Percentiles rank a stretch among this genome's conserved stretches.
Conservation (phyloP, 2,888 invertebrate species). For the Venusia cambrica region DNA sequence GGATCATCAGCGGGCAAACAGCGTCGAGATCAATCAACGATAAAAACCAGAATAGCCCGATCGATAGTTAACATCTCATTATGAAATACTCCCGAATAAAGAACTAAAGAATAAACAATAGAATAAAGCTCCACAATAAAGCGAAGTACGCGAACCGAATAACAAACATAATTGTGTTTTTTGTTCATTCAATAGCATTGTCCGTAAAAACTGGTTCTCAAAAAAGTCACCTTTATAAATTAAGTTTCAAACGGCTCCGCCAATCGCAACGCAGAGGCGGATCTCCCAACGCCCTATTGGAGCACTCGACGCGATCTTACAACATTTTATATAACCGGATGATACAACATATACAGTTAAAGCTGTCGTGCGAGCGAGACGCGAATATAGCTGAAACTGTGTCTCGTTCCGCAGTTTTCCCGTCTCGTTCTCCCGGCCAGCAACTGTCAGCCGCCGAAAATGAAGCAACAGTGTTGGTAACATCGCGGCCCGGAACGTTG, state of each 20-base stretch:
- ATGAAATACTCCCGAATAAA: constrained; percentile 37
- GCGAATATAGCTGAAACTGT: constrained; percentile 60
- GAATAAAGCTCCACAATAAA: constrained; percentile 60
- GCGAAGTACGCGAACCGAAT: constrained; percentile 63
- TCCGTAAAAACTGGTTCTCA: constrained; percentile 69
- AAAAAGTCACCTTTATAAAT: constrained; percentile 80
- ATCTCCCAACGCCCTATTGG: constrained; percentile 54
- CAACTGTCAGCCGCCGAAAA: constrained; percentile 64
- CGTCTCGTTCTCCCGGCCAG: constrained; percentile 53
- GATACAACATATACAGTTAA: constrained; percentile 81
- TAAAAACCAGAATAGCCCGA: constrained; percentile 28
- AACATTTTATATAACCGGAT: constrained; percentile 79
- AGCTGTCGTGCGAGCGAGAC: constrained; percentile 64
- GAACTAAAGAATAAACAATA: constrained; percentile 48
- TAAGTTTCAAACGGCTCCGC: constrained; percentile 66
- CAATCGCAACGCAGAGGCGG: constrained; percentile 65
- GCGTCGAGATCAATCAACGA: constrained; percentile 33
- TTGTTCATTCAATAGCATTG: constrained; percentile 75
- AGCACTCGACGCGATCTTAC: constrained; percentile 53
- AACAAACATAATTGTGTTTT: constrained; percentile 79
- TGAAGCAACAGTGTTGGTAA: constrained; percentile 75
- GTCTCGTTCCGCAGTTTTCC: constrained; percentile 64
- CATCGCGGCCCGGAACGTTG: constrained; percentile 56
- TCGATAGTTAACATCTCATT: constrained; percentile 47
- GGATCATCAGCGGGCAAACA: constrained; percentile 11